Evolutionary conservation across 2,113 vertebrate species (phyloP).

Genomic region (Coreoperca whiteheadi): DNA sequence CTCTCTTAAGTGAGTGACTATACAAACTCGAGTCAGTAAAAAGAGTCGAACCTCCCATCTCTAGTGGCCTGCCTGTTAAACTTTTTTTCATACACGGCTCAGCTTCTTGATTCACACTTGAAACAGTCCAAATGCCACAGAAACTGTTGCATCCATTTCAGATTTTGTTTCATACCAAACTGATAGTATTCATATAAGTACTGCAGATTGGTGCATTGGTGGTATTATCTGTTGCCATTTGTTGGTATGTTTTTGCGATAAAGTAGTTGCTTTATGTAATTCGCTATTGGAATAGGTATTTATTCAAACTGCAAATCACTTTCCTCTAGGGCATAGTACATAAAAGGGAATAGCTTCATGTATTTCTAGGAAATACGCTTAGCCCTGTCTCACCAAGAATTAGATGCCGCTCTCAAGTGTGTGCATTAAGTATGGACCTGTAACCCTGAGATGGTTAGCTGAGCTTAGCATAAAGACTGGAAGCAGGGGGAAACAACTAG

Average conservation of each 20-base stretch:
- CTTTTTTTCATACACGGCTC: constrained; percentile 5
- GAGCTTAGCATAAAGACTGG: neutral
- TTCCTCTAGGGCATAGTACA: neutral
- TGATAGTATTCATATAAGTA: too few species aligned
- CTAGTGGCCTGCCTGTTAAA: neutral
- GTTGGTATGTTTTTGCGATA: neutral
- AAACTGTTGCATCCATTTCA: constrained; percentile 3
- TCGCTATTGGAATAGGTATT: neutral
- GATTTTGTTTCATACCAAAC: neutral
- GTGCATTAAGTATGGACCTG: neutral
- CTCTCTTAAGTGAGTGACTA: too few species aligned
- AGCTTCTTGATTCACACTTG: neutral
- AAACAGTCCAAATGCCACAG: neutral
- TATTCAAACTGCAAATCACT: neutral
- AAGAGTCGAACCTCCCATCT: too few species aligned
- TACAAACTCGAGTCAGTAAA: too few species aligned
- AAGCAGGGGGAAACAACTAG: neutral
- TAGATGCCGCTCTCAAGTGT: neutral
- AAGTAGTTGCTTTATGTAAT: neutral
- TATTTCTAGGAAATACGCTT: neutral
- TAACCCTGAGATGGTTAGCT: neutral
- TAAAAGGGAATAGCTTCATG: too few species aligned
- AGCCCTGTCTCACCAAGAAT: neutral
- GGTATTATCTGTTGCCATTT: neutral
- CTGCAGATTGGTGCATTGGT: too few species aligned